phyloP scores from a whole-genome alignment of 2,113 vertebrate genomes.

The Uria lomvia region DNA sequence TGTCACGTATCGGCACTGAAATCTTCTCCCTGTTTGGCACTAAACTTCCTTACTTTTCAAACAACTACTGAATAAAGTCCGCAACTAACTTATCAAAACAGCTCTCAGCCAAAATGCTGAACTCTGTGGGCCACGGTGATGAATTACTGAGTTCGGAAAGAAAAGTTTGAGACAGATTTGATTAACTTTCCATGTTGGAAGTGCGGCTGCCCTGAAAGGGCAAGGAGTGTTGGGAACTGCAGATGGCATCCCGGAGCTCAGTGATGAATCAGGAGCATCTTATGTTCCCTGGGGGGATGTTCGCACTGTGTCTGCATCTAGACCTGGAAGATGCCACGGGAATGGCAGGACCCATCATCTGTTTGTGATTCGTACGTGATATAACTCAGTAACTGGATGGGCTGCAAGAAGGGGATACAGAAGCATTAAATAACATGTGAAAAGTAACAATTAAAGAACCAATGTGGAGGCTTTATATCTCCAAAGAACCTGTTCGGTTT shows the following conservation, averaged over 20 bases:
- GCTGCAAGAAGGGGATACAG: background rate
- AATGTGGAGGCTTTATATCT: background rate
- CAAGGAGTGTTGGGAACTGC: constrained; percentile 61
- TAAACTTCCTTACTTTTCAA: constrained; percentile 12
- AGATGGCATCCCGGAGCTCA: constrained; percentile 41
- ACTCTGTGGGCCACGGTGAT: background rate
- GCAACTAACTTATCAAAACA: background rate
- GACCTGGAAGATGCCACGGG: constrained; percentile 47
- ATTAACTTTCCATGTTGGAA: constrained; percentile 38
- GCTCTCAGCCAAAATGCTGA: background rate
- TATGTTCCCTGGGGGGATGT: constrained; percentile 47
- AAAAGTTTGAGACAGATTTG: constrained; percentile 31
- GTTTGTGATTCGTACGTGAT: constrained; percentile 21
- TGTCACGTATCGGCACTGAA: background rate
- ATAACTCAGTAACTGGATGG: constrained; percentile 38
- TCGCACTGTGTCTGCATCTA: constrained; percentile 46
- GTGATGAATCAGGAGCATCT: constrained; percentile 5
- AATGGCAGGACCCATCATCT: constrained; percentile 48
- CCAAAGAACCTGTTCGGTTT: background rate
- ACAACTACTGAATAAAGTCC: background rate
- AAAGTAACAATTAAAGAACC: background rate
- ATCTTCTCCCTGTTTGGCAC: constrained; percentile 1
- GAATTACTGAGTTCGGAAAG: background rate
- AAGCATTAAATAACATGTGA: background rate
- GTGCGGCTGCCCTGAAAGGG: constrained; percentile 50